Base-by-base conservation (phyloP, 2,888 invertebrate species). In the Heteromurus nitidus region DNA sequence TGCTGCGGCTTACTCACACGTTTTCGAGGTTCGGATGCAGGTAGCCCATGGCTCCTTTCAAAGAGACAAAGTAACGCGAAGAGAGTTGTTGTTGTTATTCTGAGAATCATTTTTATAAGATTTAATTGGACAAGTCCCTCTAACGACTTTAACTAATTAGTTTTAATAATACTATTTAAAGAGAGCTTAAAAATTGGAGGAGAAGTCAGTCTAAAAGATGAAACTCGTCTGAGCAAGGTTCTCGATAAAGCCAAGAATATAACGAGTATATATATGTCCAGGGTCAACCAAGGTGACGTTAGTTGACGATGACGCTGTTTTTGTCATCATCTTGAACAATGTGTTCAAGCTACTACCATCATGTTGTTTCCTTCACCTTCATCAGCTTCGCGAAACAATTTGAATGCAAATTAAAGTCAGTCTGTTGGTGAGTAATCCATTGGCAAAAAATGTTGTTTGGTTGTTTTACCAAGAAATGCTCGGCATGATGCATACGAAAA, bases 211-310 rank as follows among this genome's bases (percentile, higher is more conserved):
- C 62, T 53, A 30, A 74, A 65, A 50, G 74, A 13, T 75, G 67
- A 42, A 31, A 22, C 9, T 26, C 20, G 58, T 75, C 75, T 75
- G 75, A 55, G 18, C 20, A 3, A 20, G 67, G 26, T 67, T 67
- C 26, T 55, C 20, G 20, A 13, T 7, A 58, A 13, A 3, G 18
- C 26, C 5, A 24, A 22, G 67, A 28, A n/a, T n/a, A n/a, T n/a
- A n/a, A n/a, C n/a, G n/a, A n/a, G 36, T 75, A 65, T 53, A 42
- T 50, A 18, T 3, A 42, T 55, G n/a, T n/a, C 36, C 64, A 74
- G 42, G 42, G 36, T 30, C 58, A 73, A n/a, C 26, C 58, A 75
- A 65, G 67, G 67, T 75, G 75, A 75, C 67, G 67, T 67, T 65
- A 55, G 22, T 58, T 42, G 58, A 20, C 42, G 50, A 26, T 47